Evolutionary conservation across 2,113 vertebrate species (phyloP).

Genomic region (Grus americana): DNA sequence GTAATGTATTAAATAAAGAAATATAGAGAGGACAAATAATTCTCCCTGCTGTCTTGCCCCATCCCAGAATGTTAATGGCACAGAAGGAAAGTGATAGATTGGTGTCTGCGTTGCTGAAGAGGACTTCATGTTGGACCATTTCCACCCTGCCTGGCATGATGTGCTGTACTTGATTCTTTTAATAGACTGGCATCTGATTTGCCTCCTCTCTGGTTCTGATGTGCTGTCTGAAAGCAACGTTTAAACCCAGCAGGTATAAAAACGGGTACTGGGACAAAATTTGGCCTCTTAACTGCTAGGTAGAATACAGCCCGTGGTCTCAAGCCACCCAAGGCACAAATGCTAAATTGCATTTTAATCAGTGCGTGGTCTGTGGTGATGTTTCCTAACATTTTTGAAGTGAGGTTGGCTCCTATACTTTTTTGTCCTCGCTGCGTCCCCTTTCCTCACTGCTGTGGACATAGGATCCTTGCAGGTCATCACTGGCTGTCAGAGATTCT

Average conservation of each 20-base stretch:
- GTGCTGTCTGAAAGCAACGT: neutral
- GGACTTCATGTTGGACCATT: neutral
- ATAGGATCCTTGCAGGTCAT: neutral
- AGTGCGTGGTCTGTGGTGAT: rapidly evolving
- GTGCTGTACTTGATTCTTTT: neutral
- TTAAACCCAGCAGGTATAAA: neutral
- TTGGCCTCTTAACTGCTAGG: neutral
- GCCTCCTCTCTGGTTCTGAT: neutral
- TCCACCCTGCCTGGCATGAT: neutral
- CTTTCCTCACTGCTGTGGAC: neutral
- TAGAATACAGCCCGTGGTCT: neutral
- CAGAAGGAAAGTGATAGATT: neutral
- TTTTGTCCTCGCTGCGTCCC: neutral
- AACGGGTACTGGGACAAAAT: neutral
- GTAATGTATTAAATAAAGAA: neutral
- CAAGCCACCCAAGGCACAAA: neutral
- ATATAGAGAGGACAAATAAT: neutral
- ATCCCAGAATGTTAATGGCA: neutral
- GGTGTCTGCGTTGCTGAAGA: neutral
- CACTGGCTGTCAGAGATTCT: rapidly evolving
- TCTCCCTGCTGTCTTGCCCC: neutral
- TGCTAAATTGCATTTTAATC: neutral
- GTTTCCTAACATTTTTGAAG: neutral
- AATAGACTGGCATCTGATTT: neutral
- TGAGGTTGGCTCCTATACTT: neutral